phyloP scores from a whole-genome alignment of 2,888 invertebrate species.

The Andrena bucephala region DNA sequence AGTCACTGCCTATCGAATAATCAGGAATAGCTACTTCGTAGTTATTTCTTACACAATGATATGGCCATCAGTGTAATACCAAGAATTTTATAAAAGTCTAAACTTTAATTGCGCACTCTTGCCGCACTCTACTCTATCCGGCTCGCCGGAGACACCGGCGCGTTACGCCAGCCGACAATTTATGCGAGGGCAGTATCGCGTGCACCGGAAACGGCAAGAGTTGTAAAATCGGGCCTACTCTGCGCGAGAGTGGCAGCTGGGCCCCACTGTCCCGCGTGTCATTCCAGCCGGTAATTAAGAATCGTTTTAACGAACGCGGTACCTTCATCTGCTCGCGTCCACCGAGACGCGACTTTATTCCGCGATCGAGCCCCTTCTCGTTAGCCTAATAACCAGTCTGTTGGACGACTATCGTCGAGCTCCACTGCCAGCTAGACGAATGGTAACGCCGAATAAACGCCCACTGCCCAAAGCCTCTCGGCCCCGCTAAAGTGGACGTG shows the following conservation, averaged over 20 bases:
- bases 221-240: constrained; percentile 73
- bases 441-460: constrained; percentile 8
- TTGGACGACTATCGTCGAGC: background rate
- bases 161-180: constrained; percentile 29
- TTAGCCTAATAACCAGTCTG: constrained; percentile 30
- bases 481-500: background rate
- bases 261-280: constrained; percentile 69
- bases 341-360: background rate
- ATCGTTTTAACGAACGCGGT: constrained; percentile 78
- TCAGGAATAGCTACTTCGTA: too few species aligned
- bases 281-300: constrained; percentile 79
- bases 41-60: too few species aligned
- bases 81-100: too few species aligned
- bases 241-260: background rate
- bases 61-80: too few species aligned
- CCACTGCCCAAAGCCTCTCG: background rate
- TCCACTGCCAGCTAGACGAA: background rate
- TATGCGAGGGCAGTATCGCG: constrained; percentile 70
- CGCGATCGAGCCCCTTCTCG: constrained; percentile 21
- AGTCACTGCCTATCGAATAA: too few species aligned
- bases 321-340: constrained; percentile 77
- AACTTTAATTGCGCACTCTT: too few species aligned
- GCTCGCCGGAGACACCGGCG: too few species aligned
- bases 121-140: too few species aligned
- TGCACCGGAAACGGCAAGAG: constrained; percentile 83